A percentile compares a stretch with the other conserved stretches of the same genome.
phyloP scores from a whole-genome alignment of 2,888 invertebrate species.

The Byasa hedistus region DNA sequence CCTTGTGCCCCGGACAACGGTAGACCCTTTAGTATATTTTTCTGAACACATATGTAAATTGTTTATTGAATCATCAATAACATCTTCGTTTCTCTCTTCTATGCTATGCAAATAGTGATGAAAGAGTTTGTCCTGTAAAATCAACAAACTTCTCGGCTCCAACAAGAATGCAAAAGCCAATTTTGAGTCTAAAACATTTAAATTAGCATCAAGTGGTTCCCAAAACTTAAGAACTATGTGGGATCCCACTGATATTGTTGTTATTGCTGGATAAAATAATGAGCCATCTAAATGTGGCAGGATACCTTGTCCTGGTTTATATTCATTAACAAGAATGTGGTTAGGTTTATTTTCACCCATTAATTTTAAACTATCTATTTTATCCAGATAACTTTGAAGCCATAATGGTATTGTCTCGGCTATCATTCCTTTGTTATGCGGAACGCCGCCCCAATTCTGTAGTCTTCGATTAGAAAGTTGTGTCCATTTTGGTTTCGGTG shows the following conservation, averaged over 20 bases:
- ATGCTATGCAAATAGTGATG: conserved; percentile 92
- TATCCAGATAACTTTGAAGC: conserved; percentile 86
- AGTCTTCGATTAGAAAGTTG: conserved; percentile 92
- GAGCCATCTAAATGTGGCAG: conserved; percentile 98
- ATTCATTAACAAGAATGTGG: conserved; percentile 97
- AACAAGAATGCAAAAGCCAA: conserved; percentile 87
- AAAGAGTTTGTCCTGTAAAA: conserved; percentile 92
- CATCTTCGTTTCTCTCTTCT: conserved; percentile 84
- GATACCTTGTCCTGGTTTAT: conserved; percentile 95
- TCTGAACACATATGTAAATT: conserved; percentile 83
- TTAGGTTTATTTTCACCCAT: conserved; percentile 90
- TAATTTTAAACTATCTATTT: conserved; percentile 83
- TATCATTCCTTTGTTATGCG: conserved; percentile 89
- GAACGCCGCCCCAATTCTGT: conserved; percentile 99
- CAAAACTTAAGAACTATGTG: conserved; percentile 94
- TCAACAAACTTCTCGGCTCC: conserved; percentile 92
- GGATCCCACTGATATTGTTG: conserved; percentile 95
- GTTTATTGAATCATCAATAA: conserved; percentile 78
- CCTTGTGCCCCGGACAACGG: conserved; percentile 83
- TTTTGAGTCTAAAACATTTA: conserved; percentile 49
- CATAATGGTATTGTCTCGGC: conserved; percentile 93
- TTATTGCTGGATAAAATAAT: conserved; percentile 93
- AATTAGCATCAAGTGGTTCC: conserved; percentile 61
- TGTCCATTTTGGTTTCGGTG: conserved; percentile 98
- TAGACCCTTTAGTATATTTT: conserved; percentile 76